Percentiles rank a stretch among this genome's conserved stretches.
Evolutionary conservation across 2,113 vertebrate genomes (phyloP).

Genomic region (Cheilinus undulatus): DNA sequence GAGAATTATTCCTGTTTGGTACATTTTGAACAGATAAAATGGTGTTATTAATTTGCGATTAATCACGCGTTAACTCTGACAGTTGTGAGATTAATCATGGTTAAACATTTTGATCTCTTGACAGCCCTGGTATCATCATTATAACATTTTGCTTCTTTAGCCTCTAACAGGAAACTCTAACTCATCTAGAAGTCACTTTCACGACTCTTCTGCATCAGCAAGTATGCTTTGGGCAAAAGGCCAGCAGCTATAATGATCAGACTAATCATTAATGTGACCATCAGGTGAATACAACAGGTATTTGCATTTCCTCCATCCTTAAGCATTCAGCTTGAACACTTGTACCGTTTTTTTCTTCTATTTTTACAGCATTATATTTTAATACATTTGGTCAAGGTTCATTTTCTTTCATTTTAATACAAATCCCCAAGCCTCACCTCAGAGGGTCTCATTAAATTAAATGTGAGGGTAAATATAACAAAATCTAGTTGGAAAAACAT

Average conservation of each 20-base stretch:
- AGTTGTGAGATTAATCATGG: too few species aligned
- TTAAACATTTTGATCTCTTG: too few species aligned
- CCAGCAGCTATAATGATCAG: background rate
- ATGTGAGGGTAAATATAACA: too few species aligned
- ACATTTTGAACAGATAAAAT: too few species aligned
- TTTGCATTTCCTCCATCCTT: background rate
- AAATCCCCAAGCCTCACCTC: too few species aligned
- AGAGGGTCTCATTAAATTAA: too few species aligned
- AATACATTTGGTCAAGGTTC: background rate
- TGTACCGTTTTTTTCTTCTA: background rate
- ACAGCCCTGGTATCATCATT: background rate
- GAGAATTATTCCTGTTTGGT: too few species aligned
- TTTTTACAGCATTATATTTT: background rate
- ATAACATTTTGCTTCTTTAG: background rate
- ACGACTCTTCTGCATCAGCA: slow-evolving; percentile 6
- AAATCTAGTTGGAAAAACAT: too few species aligned
- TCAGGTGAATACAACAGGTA: background rate
- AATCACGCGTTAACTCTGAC: too few species aligned
- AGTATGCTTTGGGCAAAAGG: slow-evolving; percentile 20
- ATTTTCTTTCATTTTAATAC: background rate
- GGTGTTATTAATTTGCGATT: too few species aligned
- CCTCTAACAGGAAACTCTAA: background rate
- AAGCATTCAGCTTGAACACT: background rate
- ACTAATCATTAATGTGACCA: background rate
- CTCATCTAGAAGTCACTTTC: slow-evolving; percentile 37